These are phyloP conservation scores for Yponomeuta sedellus DNA, from an alignment of 2,888 invertebrate genomes.

Conservation along the genomic window DNA sequence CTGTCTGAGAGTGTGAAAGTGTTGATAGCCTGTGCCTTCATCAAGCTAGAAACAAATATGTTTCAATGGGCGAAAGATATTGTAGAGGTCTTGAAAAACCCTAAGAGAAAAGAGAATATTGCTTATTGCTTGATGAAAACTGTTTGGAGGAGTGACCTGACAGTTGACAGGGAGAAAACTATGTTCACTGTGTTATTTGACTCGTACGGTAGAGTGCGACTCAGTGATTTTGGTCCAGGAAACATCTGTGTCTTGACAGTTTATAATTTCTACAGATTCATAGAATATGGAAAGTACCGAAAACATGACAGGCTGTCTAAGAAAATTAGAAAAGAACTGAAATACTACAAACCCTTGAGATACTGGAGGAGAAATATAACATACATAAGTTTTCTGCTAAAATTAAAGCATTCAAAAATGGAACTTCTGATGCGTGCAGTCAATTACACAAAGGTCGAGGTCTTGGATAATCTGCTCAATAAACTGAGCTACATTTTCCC, in stretches of 20 bases:
- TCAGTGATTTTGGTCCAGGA: not conserved
- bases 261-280: not conserved
- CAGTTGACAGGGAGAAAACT: not conserved
- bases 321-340: not conserved
- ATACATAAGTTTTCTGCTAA: not conserved
- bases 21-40: not conserved
- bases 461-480: not conserved
- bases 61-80: not conserved
- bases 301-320: not conserved
- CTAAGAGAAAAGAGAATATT: not conserved
- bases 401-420: not conserved
- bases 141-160: not conserved
- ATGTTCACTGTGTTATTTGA: not conserved
- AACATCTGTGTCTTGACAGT: not conserved
- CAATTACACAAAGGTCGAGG: not conserved
- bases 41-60: not conserved
- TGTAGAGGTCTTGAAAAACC: not conserved
- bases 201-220: not conserved
- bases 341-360: not conserved
- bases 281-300: not conserved
- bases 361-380: not conserved
- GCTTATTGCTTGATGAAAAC: not conserved
- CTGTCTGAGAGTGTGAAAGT: not conserved
- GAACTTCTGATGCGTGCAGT: not conserved
- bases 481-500: not conserved